Evolutionary conservation across 2,888 invertebrate genomes (phyloP), one percentile per base, ranked within the genome.

Genomic region (Alentia gelatinosa): DNA sequence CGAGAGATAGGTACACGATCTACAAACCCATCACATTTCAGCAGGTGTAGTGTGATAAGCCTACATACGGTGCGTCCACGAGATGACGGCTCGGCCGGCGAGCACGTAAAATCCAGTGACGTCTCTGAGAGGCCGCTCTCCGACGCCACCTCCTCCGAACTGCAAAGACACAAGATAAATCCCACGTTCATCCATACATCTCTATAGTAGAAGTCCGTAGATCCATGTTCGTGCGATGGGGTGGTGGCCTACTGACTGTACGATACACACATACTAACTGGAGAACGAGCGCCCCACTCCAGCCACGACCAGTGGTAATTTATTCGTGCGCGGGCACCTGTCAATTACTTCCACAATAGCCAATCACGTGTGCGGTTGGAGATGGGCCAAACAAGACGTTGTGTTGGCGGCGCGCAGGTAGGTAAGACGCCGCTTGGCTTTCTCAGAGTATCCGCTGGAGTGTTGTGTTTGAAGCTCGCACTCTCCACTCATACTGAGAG

Each of bases 311-410:
- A 3, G 40, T 33, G 4, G 75, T 83, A 83, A 83, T 83, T 19
- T 83, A 83, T 83, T 83, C 83, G 39, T 83, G 37, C 68, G n/a
- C 83, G 83, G 83, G 83, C 83, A 83, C 83, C 83, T 83, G 83
- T 83, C 83, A 83, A 83, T 83, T 83, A 83, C 40, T 40, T 30
- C 40, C 1, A 83, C 83, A 83, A 83, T 83, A 83, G 83, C 83
- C 83, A 83, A 83, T 83, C 83, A 83, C 83, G 26, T 83, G 83
- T 83, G 83, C 7, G 26, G 39, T 26, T 40, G 83, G 68, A 63
- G 63, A 47, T 26, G 4, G 68, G 33, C 68, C 68, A 12, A 26
- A 12, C 68, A n/a, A n/a, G n/a, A n/a, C n/a, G n/a, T n/a, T n/a
- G n/a, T n/a, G 33, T 30, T 26, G 33, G 30, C 33, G 26, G 68